A percentile compares a stretch with the other conserved stretches of the same genome.
These are phyloP conservation scores for Rhopalosiphum padi DNA, from an alignment of 1,140 invertebrate genomes.

Conservation along the genomic window DNA sequence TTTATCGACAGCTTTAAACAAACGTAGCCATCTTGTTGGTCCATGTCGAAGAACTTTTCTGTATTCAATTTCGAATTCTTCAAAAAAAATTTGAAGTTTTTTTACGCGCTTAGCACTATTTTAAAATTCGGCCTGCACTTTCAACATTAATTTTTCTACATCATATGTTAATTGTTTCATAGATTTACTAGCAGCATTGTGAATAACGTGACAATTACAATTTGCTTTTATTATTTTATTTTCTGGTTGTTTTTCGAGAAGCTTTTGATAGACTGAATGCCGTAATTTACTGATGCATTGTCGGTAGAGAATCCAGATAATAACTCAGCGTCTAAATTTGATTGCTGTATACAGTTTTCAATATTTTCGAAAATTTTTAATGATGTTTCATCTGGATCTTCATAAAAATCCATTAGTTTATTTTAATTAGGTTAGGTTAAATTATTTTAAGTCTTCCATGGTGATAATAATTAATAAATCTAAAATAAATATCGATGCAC, in stretches of 20 bases:
- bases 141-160: constrained; percentile 1
- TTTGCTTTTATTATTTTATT: constrained; percentile 19
- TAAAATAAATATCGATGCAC: not conserved
- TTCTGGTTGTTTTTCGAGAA: constrained; percentile 56
- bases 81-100: constrained; percentile 5
- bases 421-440: too few relatives aligned
- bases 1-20: not conserved
- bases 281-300: constrained; percentile 60
- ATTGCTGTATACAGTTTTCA: constrained; percentile 27
- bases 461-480: not conserved
- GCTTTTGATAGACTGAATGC: constrained; percentile 60
- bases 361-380: constrained; percentile 58
- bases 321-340: constrained; percentile 48
- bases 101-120: not conserved
- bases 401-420: constrained; percentile 60
- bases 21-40: not conserved
- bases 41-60: constrained; percentile 6
- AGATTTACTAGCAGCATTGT: constrained; percentile 1
- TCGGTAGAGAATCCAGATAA: constrained; percentile 59
- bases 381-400: constrained; percentile 58
- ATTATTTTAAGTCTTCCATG: constrained; percentile 27
- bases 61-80: constrained; percentile 3
- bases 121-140: constrained; percentile 12
- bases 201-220: constrained; percentile 24
- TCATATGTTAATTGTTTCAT: constrained; percentile 17